A percentile compares a stretch with the other conserved stretches of the same genome.
phyloP scores from a whole-genome alignment of 2,113 vertebrate species.

The Bostrychus sinensis region DNA sequence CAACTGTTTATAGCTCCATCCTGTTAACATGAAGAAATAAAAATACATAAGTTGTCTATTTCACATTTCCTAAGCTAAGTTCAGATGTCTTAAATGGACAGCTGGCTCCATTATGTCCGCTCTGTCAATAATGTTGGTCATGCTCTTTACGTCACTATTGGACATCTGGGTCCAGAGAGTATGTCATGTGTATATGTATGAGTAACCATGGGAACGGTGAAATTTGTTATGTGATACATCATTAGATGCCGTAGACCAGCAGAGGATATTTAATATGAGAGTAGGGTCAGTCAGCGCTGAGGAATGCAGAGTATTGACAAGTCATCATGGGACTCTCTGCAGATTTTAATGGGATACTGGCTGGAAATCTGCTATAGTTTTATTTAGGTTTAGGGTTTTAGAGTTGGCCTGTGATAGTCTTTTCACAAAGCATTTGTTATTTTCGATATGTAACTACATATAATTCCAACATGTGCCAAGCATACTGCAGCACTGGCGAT shows the following conservation, averaged over 20 bases:
- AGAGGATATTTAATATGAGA: background rate
- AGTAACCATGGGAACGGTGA: constrained; percentile 17
- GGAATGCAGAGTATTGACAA: background rate
- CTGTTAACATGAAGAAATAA: background rate
- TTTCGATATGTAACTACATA: too few species aligned
- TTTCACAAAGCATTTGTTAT: too few species aligned
- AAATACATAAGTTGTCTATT: too few species aligned
- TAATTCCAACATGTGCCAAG: too few species aligned
- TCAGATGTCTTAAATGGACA: constrained; percentile 7
- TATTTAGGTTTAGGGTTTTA: too few species aligned
- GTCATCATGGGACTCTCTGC: background rate
- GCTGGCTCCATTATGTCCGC: constrained; percentile 45
- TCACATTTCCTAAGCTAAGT: background rate
- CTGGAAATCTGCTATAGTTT: background rate
- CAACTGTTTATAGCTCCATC: background rate
- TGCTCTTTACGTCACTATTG: constrained; percentile 57
- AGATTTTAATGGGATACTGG: background rate
- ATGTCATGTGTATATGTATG: constrained; percentile 10
- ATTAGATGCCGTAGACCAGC: background rate
- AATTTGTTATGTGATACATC: constrained; percentile 17
- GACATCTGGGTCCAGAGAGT: constrained; percentile 51
- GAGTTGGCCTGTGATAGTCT: too few species aligned
- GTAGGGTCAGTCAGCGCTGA: background rate
- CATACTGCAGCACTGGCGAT: too few species aligned
- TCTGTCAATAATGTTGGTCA: constrained; percentile 43